phyloP scores from a whole-genome alignment of 2,888 invertebrate species.

The Clostera curtula region DNA sequence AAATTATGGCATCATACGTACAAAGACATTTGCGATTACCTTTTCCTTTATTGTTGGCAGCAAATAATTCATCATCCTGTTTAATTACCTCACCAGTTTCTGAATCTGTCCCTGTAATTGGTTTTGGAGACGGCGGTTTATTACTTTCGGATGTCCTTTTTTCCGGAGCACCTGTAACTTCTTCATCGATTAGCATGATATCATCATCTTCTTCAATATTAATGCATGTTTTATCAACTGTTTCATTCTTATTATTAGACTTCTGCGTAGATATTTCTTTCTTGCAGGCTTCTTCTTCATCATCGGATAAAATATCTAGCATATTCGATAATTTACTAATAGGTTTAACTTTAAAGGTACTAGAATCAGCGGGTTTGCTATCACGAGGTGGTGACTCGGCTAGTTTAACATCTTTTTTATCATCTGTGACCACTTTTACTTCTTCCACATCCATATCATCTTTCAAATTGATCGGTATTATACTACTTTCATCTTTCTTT shows the following conservation, averaged over 20 bases:
- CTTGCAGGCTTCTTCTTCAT: constrained; percentile 43
- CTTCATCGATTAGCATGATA: constrained; percentile 62
- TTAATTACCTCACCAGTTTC: constrained; percentile 17
- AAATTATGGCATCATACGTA: not conserved
- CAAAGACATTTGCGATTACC: constrained; percentile 17
- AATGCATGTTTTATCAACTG: constrained; percentile 35
- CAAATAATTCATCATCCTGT: constrained; percentile 10
- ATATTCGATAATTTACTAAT: constrained; percentile 48
- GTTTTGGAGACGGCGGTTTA: constrained; percentile 9
- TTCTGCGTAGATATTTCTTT: constrained; percentile 8
- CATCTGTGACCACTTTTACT: constrained; percentile 4
- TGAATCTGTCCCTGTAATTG: constrained; percentile 10
- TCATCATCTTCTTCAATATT: constrained; percentile 61
- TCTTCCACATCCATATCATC: constrained; percentile 4
- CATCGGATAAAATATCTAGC: constrained; percentile 57
- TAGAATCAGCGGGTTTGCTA: too few species aligned
- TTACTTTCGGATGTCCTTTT: constrained; percentile 10
- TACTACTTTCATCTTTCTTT: not conserved
- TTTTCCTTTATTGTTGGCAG: constrained; percentile 15
- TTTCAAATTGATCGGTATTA: not conserved
- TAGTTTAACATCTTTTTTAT: not conserved
- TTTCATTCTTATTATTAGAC: constrained; percentile 6
- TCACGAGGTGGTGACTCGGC: too few species aligned
- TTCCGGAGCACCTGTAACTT: constrained; percentile 18
- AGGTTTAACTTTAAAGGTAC: constrained; percentile 16